Evolutionary conservation across 2,797 vertebrate genomes (phyloP), one percentile per base, ranked within the genome.

Genomic region (Octomys mimax): DNA sequence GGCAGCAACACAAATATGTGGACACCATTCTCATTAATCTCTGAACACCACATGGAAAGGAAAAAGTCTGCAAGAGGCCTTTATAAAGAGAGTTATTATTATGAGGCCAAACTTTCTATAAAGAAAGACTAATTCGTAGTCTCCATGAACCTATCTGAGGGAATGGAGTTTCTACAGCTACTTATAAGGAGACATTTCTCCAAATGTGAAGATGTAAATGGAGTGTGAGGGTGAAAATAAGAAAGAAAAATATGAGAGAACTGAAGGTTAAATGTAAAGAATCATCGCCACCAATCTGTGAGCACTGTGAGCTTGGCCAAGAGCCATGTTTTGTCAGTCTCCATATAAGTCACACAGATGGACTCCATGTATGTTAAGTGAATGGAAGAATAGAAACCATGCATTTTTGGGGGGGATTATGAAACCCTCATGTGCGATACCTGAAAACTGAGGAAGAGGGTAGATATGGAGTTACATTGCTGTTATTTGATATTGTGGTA

Each of bases 61-160:
- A 73, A 79, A 94, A 95, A 95, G 11, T 49, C 89, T 96, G 79
- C 94, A 54, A 79, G 46, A 90, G 89, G 28, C 73, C 85, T 95
- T 89, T 93, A 75, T 92, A 97, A 97, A 97, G 95, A 92, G 89
- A 94, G 79, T 93, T 92, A 96, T 96, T 97, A 95, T 96, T 95
- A 95, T 42, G 78, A 90, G 75, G 93, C 94, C 97, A 96, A 91
- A 42, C 94, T 92, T 96, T 93, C 93, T 96, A 46, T 94, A 92
- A 97, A 92, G 87, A 86, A 88, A 95, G 21, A 36, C 88, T 95
- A 95, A 96, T 96, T 97, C 96, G 84, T 95, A 97, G 73, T 89
- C 95, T 86, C 79, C 49, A 71, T 93, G 94, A 97, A 96, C 87
- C 78, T 92, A 84, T 49, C n/a, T 28, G 79, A 81, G 62, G 71